Base-by-base conservation (phyloP, 2,113 vertebrate genomes). In the Lichenostomus cassidix region DNA sequence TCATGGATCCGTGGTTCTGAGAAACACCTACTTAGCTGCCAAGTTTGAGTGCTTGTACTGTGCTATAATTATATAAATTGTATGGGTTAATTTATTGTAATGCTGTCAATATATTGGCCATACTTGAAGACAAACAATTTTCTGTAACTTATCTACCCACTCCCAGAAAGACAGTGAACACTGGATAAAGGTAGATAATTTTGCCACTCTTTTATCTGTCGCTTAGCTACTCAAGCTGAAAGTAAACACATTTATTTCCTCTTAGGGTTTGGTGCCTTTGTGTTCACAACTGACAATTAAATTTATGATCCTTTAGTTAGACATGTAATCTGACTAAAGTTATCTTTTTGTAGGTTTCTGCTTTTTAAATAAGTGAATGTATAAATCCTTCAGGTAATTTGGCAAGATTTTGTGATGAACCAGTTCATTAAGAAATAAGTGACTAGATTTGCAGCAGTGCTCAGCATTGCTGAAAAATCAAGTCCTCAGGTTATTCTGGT, bases 321-420 rank as follows among this genome's bases (percentile, higher is more conserved):
- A 76, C 16, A 55, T 56, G 52, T 80, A 73, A 47, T 79, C 47
- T 47, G 50, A 73, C 17, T 85, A 28, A 89, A 71, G 74, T 68
- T 91, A n/a, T 68, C 93, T 91, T 77, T 58, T 28, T 74, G 23
- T 35, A 56, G 42, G 24, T 86, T 84, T 94, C 47, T 81, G 23
- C 71, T 85, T 88, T 85, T 86, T 70, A 83, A 86, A 67, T 88
- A 70, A 95, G 68, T 86, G 71, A 83, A 89, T 89, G 29, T 19
- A 70, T 80, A 97, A 93, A 83, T 93, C 59, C 33, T 87, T 86
- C n/a, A 33, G 60, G 15, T 83, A 21, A 77, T 93, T 92, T 59
- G 33, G 42, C 55, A 86, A 81, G 59, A 42, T 77, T 92, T 86
- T 83, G 31, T 85, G 67, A 76, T 90, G 67, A 88, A 73, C 37